Conservation (phyloP, 2,797 vertebrate species). For the Masticophis lateralis region DNA sequence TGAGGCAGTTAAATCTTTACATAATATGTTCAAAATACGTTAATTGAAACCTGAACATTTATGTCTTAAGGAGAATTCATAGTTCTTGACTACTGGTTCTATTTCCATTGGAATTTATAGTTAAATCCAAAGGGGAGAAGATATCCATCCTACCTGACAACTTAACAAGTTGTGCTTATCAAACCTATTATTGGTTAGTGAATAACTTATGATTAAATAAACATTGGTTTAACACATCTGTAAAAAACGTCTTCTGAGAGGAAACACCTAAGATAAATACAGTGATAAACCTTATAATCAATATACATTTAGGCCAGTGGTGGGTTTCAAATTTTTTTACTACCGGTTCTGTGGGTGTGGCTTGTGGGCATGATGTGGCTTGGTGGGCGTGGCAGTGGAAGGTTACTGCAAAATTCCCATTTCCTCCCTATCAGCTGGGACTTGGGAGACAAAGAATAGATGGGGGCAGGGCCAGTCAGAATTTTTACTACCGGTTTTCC, state of each 20-base stretch:
- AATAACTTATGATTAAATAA: background rate
- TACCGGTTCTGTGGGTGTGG: no score
- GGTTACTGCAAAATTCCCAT: no score
- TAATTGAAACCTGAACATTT: background rate
- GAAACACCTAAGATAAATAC: background rate
- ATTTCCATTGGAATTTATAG: background rate
- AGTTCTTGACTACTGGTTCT: background rate
- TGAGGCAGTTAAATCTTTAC: background rate
- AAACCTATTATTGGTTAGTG: background rate
- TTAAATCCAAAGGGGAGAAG: background rate
- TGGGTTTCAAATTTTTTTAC: no score
- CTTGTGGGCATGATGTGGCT: no score
- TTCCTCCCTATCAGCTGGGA: no score
- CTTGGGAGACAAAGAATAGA: no score
- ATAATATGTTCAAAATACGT: background rate
- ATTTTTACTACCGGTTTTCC: no score
- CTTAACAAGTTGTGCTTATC: background rate
- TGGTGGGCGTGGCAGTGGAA: no score
- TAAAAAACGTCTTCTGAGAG: background rate
- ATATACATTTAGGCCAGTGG: background rate
- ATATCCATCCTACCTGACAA: background rate
- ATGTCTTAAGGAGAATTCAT: background rate
- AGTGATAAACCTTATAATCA: background rate
- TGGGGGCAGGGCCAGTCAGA: no score
- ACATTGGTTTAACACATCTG: background rate